These are phyloP conservation scores for Drosophila imparisetae DNA, from an alignment of 2,888 invertebrate species.

Conservation along the genomic window DNA sequence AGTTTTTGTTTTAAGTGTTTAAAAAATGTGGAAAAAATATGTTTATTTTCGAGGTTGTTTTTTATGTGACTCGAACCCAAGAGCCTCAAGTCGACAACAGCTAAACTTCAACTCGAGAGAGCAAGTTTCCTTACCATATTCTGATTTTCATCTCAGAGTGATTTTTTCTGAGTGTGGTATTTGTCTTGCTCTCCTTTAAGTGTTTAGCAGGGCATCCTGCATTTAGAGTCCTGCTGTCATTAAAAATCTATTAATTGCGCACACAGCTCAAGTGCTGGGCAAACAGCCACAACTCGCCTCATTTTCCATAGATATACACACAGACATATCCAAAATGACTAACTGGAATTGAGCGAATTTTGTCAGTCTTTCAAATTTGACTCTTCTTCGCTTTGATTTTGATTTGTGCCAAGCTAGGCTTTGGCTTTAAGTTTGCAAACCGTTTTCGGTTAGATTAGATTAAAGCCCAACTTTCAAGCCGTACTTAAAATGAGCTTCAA, in stretches of 20 bases:
- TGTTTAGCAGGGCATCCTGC: background rate
- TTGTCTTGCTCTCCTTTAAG: background rate
- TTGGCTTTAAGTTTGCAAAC: background rate
- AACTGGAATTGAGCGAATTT: background rate
- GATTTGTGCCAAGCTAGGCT: background rate
- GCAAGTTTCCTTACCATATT: background rate
- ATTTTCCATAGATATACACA: background rate
- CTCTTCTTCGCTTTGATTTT: background rate
- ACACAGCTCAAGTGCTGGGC: slow-evolving; percentile 62
- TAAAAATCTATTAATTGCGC: slow-evolving; percentile 82
- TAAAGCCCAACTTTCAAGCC: background rate
- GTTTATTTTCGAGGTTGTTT: background rate
- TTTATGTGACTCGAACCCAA: background rate
- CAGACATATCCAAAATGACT: background rate
- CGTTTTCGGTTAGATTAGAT: background rate
- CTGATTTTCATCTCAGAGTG: background rate
- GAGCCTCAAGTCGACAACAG: background rate
- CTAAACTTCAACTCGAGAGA: background rate
- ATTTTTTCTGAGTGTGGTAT: background rate
- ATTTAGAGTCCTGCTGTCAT: slow-evolving; percentile 55
- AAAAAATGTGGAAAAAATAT: no score
- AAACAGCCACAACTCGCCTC: slow-evolving; percentile 46
- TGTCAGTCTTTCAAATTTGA: background rate
- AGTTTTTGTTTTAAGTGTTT: background rate
- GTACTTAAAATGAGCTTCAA: background rate